Evolutionary conservation across 2,797 vertebrate species (phyloP), one percentile per base, ranked within the genome.

Genomic region (Periparus ater): DNA sequence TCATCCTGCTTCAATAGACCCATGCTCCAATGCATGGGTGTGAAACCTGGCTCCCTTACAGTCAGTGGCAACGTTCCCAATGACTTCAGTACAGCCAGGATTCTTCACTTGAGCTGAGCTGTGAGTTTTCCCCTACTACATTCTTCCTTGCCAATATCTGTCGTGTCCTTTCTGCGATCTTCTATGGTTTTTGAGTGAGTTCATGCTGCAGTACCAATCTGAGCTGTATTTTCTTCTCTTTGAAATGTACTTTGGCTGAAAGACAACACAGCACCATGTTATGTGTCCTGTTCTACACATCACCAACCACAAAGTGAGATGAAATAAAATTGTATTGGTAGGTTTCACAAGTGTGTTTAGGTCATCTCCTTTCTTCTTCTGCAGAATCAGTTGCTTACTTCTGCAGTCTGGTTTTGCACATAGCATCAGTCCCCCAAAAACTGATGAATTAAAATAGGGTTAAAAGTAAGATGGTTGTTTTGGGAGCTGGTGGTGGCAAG

Each of bases 21-120:
- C 2, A 0, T 48, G 71, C 27, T 68, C 17, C 36, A 60, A 7
- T 1, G 1, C 15, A 30, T 34, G 32, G 30, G 10, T 42, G 55
- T 77, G 61, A 91, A 87, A 67, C 17, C 42, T 87, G 71, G 21
- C 75, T 70, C 29, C 51, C 13, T 57, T 70, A 38, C 20, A 45
- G 48, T 40, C 20, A 19, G 51, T 87, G 86, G 89, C 80, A 85
- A n/a, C 66, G 53, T 61, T 91, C 72, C 87, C 72, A 32, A 2
- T 54, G 29, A 44, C 29, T 79, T 80, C 50, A 65, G 26, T 55
- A 32, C 2, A 8, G 25, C 51, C 62, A 79, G 36, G 38, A 50
- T 80, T 88, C 66, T 75, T 78, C 2, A 0, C 65, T 80, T 94
- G 42, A n/a, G 38, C 47, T 60, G 82, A 61, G 10, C n/a, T 61